Evolutionary conservation across 2,113 vertebrate species (phyloP).

Genomic region (Serinus canaria): DNA sequence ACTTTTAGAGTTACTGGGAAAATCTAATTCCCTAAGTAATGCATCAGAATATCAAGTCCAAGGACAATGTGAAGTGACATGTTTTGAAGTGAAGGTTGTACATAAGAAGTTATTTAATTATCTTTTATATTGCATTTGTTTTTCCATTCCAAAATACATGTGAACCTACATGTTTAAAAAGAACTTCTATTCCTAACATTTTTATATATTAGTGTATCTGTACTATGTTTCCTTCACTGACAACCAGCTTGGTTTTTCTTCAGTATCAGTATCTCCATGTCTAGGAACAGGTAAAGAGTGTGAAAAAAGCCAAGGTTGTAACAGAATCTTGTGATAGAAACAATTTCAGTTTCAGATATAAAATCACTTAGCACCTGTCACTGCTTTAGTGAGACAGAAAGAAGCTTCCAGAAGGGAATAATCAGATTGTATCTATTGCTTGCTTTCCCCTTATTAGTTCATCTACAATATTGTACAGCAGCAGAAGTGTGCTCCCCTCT

Average conservation of each 20-base stretch:
- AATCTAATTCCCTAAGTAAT: constrained; percentile 23
- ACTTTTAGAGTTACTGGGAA: neutral
- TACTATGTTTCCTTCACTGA: neutral
- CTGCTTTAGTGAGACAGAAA: neutral
- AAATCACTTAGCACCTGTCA: neutral
- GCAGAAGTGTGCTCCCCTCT: neutral
- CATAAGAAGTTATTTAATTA: neutral
- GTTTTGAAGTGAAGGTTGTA: neutral
- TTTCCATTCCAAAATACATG: neutral
- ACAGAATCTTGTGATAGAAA: neutral
- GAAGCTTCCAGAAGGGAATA: neutral
- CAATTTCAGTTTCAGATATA: neutral
- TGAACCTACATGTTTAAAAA: neutral
- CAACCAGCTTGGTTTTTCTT: neutral
- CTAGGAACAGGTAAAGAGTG: neutral
- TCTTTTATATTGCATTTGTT: neutral
- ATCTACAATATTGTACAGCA: neutral
- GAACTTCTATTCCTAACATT: neutral
- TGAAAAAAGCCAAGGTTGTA: neutral
- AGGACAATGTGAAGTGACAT: neutral
- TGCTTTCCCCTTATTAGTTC: neutral
- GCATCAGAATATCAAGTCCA: neutral
- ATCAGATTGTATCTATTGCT: neutral
- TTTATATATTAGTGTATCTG: neutral
- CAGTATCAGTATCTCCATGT: neutral